Evolutionary conservation across 2,888 invertebrate species (phyloP), one percentile per base, ranked within the genome.

Genomic region (Habroteleia sp.): DNA sequence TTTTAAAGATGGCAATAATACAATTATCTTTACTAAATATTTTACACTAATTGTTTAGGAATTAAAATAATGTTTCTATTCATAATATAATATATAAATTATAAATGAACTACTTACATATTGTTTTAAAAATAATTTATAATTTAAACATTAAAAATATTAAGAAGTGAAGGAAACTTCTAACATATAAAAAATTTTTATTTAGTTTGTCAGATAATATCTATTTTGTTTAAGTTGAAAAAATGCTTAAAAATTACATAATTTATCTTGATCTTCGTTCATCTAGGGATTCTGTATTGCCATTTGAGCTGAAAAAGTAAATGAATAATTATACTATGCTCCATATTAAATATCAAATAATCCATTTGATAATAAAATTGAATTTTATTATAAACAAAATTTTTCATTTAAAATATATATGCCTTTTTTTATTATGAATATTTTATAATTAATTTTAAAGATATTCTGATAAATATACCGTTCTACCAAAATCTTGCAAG

Each of bases 291-390:
- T 79, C 72, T 50, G 80, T 76, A 74, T 77, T 84, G 62, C 85
- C 84, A 50, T 87, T 87, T 56, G 83, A 77, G 74, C 87, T 87
- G 72, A 78, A 86, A 84, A n/a, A n/a, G n/a, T n/a, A n/a, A n/a
- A n/a, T n/a, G n/a, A n/a, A 27, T n/a, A n/a, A n/a, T n/a, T n/a
- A n/a, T n/a, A n/a, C n/a, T n/a, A n/a, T n/a, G n/a, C n/a, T n/a
- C n/a, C n/a, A n/a, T n/a, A n/a, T n/a, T n/a, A n/a, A n/a, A n/a
- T n/a, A n/a, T n/a, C n/a, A n/a, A n/a, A n/a, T n/a, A n/a, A n/a
- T n/a, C n/a, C n/a, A n/a, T n/a, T n/a, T n/a, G n/a, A n/a, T n/a
- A n/a, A n/a, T n/a, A n/a, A n/a, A n/a, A n/a, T n/a, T n/a, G n/a
- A n/a, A n/a, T n/a, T n/a, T n/a, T n/a, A n/a, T n/a, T n/a, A 66